phyloP scores from a whole-genome alignment of 2,888 invertebrate genomes.

The Cataglyphis altisquamis region DNA sequence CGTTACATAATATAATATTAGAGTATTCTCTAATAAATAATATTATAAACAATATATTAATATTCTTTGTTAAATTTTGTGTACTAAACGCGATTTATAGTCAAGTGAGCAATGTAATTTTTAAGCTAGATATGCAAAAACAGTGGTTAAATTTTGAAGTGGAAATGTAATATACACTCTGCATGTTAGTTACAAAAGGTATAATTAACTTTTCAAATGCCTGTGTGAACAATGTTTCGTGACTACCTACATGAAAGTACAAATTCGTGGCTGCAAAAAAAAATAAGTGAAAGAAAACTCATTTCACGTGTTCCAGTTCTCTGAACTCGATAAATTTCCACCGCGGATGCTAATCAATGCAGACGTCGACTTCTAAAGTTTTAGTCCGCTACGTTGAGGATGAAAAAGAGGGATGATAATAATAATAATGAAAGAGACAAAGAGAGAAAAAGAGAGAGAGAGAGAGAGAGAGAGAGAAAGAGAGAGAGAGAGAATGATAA shows the following conservation, averaged over 20 bases:
- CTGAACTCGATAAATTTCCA: slow-evolving; percentile 67
- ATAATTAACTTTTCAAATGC: slow-evolving; percentile 57
- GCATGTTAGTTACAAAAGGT: slow-evolving; percentile 50
- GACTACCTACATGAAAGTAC: slow-evolving; percentile 32
- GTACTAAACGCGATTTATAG: neutral
- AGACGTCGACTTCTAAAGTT: slow-evolving; percentile 63
- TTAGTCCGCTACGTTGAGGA: slow-evolving; percentile 29
- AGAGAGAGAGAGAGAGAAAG: no score
- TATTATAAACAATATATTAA: neutral
- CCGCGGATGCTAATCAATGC: slow-evolving; percentile 70
- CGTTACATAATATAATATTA: neutral
- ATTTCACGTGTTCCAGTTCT: slow-evolving; percentile 68
- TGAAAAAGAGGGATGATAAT: slow-evolving; percentile 48
- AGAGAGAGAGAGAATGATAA: slow-evolving; percentile 17
- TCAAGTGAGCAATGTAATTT: slow-evolving; percentile 28
- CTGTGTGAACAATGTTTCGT: slow-evolving; percentile 61
- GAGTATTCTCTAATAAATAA: neutral
- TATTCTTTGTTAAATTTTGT: neutral
- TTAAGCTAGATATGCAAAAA: slow-evolving; percentile 35
- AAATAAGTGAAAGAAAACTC: slow-evolving; percentile 60
- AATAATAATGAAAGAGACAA: slow-evolving; percentile 44
- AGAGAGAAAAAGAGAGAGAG: no score
- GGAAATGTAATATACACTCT: neutral
- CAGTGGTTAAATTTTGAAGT: slow-evolving; percentile 43
- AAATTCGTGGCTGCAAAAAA: slow-evolving; percentile 46